phyloP scores from a whole-genome alignment of 2,113 vertebrate species.

The pig (Sus scrofa) region DNA sequence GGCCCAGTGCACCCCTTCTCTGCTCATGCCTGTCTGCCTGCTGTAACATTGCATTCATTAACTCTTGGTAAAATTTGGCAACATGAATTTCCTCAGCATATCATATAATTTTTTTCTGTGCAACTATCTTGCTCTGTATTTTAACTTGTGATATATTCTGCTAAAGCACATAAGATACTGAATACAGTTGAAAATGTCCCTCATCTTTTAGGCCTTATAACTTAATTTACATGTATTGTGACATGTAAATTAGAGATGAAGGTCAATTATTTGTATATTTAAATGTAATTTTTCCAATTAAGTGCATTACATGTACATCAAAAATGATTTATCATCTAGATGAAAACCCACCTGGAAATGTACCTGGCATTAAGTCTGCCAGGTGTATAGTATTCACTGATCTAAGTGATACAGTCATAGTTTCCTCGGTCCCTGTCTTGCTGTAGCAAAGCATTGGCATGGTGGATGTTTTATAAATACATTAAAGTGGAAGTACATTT shows the following conservation, averaged over 20 bases:
- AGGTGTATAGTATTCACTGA: not conserved
- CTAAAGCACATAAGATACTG: not conserved
- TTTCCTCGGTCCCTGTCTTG: no score
- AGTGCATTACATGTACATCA: not conserved
- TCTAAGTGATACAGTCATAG: not conserved
- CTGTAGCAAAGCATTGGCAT: no score
- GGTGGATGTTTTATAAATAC: no score
- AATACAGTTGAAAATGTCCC: not conserved
- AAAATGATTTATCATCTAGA: not conserved
- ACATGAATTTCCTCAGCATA: not conserved
- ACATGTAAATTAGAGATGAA: not conserved
- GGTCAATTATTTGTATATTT: not conserved
- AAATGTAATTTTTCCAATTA: not conserved
- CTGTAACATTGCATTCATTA: not conserved
- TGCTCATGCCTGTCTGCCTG: no score
- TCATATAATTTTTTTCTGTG: not conserved
- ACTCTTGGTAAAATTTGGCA: not conserved
- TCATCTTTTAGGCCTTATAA: not conserved
- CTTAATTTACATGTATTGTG: conserved; percentile 40
- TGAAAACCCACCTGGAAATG: not conserved
- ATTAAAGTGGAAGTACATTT: no score
- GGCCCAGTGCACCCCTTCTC: no score
- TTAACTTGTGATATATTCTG: not conserved
- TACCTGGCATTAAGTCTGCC: not conserved
- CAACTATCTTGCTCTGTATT: not conserved